Percentiles rank a stretch among this genome's conserved stretches.
Evolutionary conservation across 1,140 invertebrate genomes (phyloP).

Genomic region (Lysiphlebus fabarum): DNA sequence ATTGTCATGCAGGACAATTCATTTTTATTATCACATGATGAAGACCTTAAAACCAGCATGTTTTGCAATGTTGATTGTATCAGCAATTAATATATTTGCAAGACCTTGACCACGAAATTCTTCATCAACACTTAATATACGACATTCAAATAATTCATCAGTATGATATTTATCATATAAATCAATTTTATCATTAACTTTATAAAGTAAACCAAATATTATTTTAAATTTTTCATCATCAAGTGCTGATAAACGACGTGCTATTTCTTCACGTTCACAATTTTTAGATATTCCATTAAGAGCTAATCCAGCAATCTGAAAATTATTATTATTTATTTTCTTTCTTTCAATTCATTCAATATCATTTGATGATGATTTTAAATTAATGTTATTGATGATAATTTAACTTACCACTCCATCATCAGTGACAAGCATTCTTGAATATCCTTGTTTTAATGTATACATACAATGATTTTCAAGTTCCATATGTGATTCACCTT

Average conservation of each 20-base stretch:
- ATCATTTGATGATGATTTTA: slow-evolving; percentile 5
- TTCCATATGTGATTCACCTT: slow-evolving; percentile 65
- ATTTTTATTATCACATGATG: neutral
- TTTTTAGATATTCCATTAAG: slow-evolving; percentile 62
- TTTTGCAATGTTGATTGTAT: slow-evolving; percentile 64
- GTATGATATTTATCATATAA: slow-evolving; percentile 65
- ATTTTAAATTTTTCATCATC: slow-evolving; percentile 63
- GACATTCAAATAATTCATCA: slow-evolving; percentile 72
- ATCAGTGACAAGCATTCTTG: slow-evolving; percentile 65
- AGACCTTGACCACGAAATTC: slow-evolving; percentile 67
- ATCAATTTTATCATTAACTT: slow-evolving; percentile 61
- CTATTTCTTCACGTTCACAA: slow-evolving; percentile 60
- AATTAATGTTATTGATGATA: slow-evolving; percentile 31
- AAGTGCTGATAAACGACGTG: slow-evolving; percentile 58
- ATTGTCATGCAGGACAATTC: neutral
- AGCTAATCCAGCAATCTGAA: slow-evolving; percentile 65
- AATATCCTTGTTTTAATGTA: slow-evolving; percentile 69
- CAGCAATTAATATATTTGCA: slow-evolving; percentile 66
- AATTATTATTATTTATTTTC: slow-evolving; percentile 16
- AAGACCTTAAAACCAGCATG: slow-evolving; percentile 66
- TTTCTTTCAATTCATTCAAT: neutral
- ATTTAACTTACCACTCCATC: slow-evolving; percentile 55
- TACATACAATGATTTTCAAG: slow-evolving; percentile 70
- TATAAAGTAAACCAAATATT: slow-evolving; percentile 65
- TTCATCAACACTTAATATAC: slow-evolving; percentile 73